Evolutionary conservation across 2,113 vertebrate species (phyloP).

Genomic region (Apeltes quadracus): DNA sequence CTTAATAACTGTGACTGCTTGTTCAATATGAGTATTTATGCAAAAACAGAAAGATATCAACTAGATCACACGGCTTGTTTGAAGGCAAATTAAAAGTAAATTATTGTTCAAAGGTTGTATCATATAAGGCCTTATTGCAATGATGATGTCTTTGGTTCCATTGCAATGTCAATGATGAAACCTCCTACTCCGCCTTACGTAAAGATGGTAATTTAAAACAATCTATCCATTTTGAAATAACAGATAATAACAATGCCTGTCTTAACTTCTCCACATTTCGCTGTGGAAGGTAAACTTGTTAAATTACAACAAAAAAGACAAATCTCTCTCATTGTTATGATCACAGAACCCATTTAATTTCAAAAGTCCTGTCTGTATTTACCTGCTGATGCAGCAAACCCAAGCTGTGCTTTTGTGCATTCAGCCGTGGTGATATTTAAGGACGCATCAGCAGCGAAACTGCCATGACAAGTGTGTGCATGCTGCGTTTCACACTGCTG

Average conservation of each 20-base stretch:
- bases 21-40: background rate
- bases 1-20: background rate
- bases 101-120: too few relatives aligned
- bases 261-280: background rate
- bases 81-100: background rate
- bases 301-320: background rate
- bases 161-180: background rate
- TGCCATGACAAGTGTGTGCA: slow-evolving; percentile 58
- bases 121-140: background rate
- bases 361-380: slow-evolving; percentile 7
- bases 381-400: slow-evolving; percentile 28
- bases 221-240: background rate
- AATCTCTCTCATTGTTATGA: slow-evolving; percentile 1
- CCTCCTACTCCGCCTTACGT: background rate
- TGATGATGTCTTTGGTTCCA: background rate
- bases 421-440: slow-evolving; percentile 23
- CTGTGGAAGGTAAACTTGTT: background rate
- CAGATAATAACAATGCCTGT: background rate
- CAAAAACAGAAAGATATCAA: background rate
- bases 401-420: slow-evolving; percentile 14
- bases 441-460: slow-evolving; percentile 50
- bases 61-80: background rate
- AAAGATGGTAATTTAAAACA: background rate
- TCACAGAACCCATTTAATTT: background rate
- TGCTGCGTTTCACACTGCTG: slow-evolving; percentile 49